These are phyloP conservation scores for Philereme transversata DNA, from an alignment of 2,888 invertebrate genomes.

Conservation along the genomic window DNA sequence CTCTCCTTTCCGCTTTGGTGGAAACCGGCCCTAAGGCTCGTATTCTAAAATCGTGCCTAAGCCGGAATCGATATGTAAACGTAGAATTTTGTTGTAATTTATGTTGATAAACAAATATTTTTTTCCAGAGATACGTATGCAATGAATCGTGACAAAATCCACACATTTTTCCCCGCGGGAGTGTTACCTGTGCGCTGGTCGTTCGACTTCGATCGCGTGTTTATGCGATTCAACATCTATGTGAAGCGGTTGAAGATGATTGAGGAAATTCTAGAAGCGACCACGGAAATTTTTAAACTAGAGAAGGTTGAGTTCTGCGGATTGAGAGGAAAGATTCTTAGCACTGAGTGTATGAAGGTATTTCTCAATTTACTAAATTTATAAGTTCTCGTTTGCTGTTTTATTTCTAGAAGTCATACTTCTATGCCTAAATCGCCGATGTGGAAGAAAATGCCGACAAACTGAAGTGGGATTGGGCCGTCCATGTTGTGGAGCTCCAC, in stretches of 20 bases:
- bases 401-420: neutral
- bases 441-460: too few species aligned
- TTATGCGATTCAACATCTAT: conserved; percentile 86
- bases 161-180: conserved; percentile 80
- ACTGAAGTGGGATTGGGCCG: too few species aligned
- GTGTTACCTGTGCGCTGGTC: conserved; percentile 88
- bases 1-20: too few species aligned
- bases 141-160: conserved; percentile 80
- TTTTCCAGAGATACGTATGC: conserved; percentile 74
- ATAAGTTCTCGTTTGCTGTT: neutral
- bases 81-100: neutral
- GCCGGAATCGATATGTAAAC: too few species aligned
- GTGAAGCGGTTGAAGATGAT: conserved; percentile 86
- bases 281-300: conserved; percentile 92
- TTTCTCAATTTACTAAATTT: conserved; percentile 6
- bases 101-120: neutral
- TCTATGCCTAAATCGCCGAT: too few species aligned
- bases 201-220: conserved; percentile 89
- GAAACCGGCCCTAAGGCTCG: too few species aligned
- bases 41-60: too few species aligned
- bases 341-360: conserved; percentile 77
- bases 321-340: conserved; percentile 85
- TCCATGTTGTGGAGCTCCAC: too few species aligned
- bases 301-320: conserved; percentile 94
- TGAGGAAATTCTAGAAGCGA: conserved; percentile 88